phyloP scores from a whole-genome alignment of 2,888 invertebrate genomes.

The Ferdinandea cuprea region DNA sequence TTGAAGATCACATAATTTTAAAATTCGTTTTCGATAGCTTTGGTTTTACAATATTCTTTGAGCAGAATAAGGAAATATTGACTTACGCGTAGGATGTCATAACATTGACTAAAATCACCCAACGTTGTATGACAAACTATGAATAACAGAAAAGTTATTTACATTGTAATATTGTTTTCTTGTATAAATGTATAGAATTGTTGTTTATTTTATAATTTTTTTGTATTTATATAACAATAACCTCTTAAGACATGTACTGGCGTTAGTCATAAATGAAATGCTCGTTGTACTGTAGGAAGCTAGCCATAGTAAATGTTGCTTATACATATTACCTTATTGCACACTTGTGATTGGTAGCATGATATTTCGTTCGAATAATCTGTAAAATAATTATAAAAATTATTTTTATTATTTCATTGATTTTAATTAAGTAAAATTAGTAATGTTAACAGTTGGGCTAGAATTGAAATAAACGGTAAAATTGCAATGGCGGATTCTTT shows the following conservation, averaged over 20 bases:
- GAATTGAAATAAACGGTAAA: no score
- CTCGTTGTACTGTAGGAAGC: slow-evolving; percentile 37
- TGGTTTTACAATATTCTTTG: slow-evolving; percentile 36
- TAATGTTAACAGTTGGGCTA: no score
- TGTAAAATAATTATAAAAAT: background rate
- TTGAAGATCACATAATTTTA: slow-evolving; percentile 50
- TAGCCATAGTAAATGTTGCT: background rate
- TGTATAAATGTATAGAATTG: background rate
- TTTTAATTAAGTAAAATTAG: no score
- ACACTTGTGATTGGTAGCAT: slow-evolving; percentile 1
- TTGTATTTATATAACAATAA: slow-evolving; percentile 11
- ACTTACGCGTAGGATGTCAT: slow-evolving; percentile 4
- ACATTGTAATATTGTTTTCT: background rate
- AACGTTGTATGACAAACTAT: background rate
- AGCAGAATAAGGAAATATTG: slow-evolving; percentile 4
- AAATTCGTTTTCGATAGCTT: slow-evolving; percentile 55
- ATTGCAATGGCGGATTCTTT: no score
- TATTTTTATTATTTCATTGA: no score
- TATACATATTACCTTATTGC: background rate
- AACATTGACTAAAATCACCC: background rate
- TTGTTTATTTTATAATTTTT: background rate
- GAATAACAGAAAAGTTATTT: background rate
- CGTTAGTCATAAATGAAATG: slow-evolving; percentile 1
- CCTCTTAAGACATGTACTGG: slow-evolving; percentile 17
- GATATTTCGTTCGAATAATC: background rate